Evolutionary conservation across 1,140 invertebrate genomes (phyloP).

Genomic region (Drosophila varians): DNA sequence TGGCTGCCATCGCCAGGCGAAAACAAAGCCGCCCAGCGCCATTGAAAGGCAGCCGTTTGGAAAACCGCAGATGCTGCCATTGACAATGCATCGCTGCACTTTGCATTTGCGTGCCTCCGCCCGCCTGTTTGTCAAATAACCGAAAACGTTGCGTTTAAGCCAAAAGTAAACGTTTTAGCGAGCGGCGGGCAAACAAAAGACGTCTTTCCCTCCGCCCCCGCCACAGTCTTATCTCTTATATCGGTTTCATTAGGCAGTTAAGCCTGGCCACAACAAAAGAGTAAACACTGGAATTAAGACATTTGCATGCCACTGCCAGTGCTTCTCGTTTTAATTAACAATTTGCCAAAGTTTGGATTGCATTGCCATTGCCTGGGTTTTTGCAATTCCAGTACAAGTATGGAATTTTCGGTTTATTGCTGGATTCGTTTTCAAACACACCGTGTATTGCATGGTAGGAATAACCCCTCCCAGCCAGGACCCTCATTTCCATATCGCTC

Average conservation of each 20-base stretch:
- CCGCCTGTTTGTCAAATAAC: constrained; percentile 28
- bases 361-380: neutral
- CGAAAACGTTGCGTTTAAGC: constrained; percentile 31
- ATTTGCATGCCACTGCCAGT: neutral
- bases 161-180: constrained; percentile 36
- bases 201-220: neutral
- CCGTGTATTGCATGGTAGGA: neutral
- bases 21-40: neutral
- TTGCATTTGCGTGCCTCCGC: constrained; percentile 1
- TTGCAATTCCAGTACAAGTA: neutral
- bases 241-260: constrained; percentile 12
- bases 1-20: neutral
- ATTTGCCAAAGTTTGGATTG: neutral
- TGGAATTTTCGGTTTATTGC: neutral
- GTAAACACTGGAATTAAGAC: neutral
- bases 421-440: neutral
- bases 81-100: constrained; percentile 19
- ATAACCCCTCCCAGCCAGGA: neutral
- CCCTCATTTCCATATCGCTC: neutral
- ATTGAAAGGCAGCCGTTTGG: neutral
- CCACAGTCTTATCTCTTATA: too few relatives aligned
- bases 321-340: constrained; percentile 12
- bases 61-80: constrained; percentile 21
- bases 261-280: neutral
- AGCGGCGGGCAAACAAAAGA: constrained; percentile 13